Evolutionary conservation across 2,888 invertebrate genomes (phyloP).

Genomic region (Leptopterna dolabrata): DNA sequence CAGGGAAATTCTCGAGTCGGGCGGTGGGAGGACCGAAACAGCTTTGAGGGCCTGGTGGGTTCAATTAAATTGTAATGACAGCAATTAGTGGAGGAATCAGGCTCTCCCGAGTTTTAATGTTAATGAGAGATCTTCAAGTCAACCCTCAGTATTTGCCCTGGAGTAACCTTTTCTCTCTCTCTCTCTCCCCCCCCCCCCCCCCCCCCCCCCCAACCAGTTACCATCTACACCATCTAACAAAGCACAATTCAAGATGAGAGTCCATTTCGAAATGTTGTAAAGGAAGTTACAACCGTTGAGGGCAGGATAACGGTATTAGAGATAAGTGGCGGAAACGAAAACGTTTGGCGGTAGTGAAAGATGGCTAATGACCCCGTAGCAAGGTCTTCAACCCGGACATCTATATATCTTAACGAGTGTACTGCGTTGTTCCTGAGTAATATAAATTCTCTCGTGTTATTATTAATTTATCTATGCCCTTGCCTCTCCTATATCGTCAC

Average conservation of each 20-base stretch:
- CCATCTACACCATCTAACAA: no score
- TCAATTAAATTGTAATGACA: constrained; percentile 39
- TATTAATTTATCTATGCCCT: no score
- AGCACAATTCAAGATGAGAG: no score
- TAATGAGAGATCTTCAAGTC: constrained; percentile 26
- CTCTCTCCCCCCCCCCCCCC: background rate
- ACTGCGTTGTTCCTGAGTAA: no score
- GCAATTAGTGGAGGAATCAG: constrained; percentile 37
- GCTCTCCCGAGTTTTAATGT: constrained; percentile 29
- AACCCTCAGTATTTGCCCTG: no score
- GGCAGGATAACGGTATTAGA: background rate
- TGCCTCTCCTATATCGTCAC: no score
- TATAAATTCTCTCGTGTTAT: no score
- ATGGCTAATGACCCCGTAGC: background rate
- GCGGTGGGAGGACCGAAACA: background rate
- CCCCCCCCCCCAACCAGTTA: background rate
- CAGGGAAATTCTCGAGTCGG: background rate
- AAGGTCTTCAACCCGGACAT: background rate
- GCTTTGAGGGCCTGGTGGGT: constrained; percentile 11
- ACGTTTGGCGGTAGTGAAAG: background rate
- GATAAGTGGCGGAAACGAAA: background rate
- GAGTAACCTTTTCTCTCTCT: background rate
- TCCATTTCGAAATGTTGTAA: background rate
- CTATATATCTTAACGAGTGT: no score
- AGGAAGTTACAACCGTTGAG: background rate